Evolutionary conservation across 2,888 invertebrate genomes (phyloP).

Genomic region (Melieria crassipennis): DNA sequence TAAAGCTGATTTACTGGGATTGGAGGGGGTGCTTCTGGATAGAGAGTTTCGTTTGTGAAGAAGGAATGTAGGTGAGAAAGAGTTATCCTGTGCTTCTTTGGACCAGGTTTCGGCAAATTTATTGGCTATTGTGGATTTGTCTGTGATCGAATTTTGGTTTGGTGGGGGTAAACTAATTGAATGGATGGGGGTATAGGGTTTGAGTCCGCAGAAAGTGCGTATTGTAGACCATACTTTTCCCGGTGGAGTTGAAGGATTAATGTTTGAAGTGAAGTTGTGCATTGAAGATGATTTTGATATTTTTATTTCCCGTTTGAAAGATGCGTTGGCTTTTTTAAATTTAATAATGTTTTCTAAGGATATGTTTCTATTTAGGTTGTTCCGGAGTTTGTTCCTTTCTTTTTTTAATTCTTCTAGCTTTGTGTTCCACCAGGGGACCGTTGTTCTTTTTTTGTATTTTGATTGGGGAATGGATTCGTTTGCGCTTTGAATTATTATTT

Average conservation of each 20-base stretch:
- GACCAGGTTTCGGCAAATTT: conserved; percentile 9
- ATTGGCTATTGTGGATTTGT: not conserved
- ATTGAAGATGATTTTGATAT: conserved; percentile 9
- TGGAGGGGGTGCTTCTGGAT: not conserved
- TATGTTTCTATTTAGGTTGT: conserved; percentile 22
- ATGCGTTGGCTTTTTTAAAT: conserved; percentile 15
- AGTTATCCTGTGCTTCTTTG: too few species aligned
- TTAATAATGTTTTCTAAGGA: conserved; percentile 12
- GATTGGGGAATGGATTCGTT: conserved; percentile 15
- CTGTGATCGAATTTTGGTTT: too few species aligned
- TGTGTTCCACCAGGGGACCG: conserved; percentile 21
- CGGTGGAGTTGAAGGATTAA: not conserved
- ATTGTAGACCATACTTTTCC: conserved; percentile 4
- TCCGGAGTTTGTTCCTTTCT: conserved; percentile 19
- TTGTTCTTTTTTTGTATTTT: not conserved
- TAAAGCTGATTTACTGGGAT: not conserved
- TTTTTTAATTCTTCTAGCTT: conserved; percentile 1
- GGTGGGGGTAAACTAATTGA: not conserved
- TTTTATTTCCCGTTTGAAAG: conserved; percentile 13
- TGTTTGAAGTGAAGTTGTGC: conserved; percentile 1
- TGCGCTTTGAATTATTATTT: conserved; percentile 20
- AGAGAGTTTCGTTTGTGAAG: too few species aligned
- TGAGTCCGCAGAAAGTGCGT: not conserved
- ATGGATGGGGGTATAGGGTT: not conserved
- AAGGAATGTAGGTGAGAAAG: too few species aligned